Conservation (phyloP, 2,888 invertebrate genomes). For the Mycalesis mineus region DNA sequence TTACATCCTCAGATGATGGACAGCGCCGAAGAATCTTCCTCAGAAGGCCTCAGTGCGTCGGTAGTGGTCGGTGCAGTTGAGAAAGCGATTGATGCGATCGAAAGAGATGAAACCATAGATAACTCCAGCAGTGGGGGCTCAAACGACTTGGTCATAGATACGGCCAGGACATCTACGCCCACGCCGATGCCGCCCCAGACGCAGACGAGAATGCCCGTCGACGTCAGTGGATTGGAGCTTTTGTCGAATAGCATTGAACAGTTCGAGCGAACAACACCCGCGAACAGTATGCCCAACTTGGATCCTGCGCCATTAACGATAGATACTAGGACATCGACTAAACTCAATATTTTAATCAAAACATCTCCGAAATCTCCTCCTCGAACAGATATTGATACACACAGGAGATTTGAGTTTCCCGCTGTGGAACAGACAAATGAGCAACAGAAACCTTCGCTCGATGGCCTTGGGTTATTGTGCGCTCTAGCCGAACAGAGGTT, state of each 20-base stretch:
- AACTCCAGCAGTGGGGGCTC: constrained; percentile 69
- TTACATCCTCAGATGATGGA: constrained; percentile 49
- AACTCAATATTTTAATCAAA: constrained; percentile 65
- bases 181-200: constrained; percentile 33
- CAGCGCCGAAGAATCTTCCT: constrained; percentile 65
- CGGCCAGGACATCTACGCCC: constrained; percentile 52
- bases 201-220: constrained; percentile 67
- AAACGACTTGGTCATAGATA: constrained; percentile 70
- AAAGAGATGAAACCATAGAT: constrained; percentile 57
- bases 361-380: constrained; percentile 68
- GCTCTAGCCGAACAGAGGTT: constrained; percentile 91
- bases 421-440: constrained; percentile 47
- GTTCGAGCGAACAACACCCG: constrained; percentile 78
- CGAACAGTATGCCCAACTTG: constrained; percentile 53
- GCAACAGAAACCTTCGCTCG: constrained; percentile 70
- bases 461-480: constrained; percentile 86
- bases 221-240: constrained; percentile 88
- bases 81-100: constrained; percentile 65
- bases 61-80: constrained; percentile 59
- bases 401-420: constrained; percentile 62
- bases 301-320: constrained; percentile 56
- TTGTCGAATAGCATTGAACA: constrained; percentile 91
- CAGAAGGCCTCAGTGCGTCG: constrained; percentile 51
- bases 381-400: constrained; percentile 56
- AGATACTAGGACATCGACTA: constrained; percentile 62